Evolutionary conservation across 2,113 vertebrate genomes (phyloP).

Genomic region (Neolamprologus longior): DNA sequence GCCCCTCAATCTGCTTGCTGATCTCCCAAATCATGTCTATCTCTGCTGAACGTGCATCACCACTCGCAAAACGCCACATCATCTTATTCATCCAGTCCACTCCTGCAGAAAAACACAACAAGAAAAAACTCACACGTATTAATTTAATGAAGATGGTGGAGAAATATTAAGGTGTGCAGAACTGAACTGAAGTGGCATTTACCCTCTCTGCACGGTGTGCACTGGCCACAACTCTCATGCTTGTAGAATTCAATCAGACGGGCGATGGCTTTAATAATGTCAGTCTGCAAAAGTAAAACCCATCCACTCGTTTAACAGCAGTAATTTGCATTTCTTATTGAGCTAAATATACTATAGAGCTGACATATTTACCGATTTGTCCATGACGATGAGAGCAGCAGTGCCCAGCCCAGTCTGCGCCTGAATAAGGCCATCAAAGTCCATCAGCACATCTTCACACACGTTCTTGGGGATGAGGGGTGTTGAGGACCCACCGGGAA

Average conservation of each 20-base stretch:
- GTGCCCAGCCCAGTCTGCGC: constrained; percentile 89
- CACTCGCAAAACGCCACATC: constrained; percentile 90
- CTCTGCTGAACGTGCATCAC: constrained; percentile 77
- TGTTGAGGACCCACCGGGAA: constrained; percentile 92
- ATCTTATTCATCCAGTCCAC: constrained; percentile 99
- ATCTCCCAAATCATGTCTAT: constrained; percentile 97
- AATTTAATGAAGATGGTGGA: not conserved
- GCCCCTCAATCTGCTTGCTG: constrained; percentile 97
- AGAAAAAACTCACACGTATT: not conserved
- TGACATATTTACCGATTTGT: constrained; percentile 81
- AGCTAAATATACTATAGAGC: not conserved
- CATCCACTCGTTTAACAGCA: not conserved
- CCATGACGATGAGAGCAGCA: constrained; percentile 90
- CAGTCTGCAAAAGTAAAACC: constrained; percentile 67
- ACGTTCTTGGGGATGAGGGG: constrained; percentile 88
- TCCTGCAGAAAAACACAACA: constrained; percentile 60
- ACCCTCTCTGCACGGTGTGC: constrained; percentile 95
- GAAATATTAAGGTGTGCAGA: no score
- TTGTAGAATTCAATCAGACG: constrained; percentile 98
- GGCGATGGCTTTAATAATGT: constrained; percentile 85
- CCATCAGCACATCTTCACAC: constrained; percentile 91
- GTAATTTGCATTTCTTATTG: not conserved
- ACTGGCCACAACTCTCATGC: constrained; percentile 97
- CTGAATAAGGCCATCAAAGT: constrained; percentile 90
- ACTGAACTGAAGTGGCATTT: not conserved